phyloP scores from a whole-genome alignment of 2,113 vertebrate species.

The Nycticorax nycticorax region DNA sequence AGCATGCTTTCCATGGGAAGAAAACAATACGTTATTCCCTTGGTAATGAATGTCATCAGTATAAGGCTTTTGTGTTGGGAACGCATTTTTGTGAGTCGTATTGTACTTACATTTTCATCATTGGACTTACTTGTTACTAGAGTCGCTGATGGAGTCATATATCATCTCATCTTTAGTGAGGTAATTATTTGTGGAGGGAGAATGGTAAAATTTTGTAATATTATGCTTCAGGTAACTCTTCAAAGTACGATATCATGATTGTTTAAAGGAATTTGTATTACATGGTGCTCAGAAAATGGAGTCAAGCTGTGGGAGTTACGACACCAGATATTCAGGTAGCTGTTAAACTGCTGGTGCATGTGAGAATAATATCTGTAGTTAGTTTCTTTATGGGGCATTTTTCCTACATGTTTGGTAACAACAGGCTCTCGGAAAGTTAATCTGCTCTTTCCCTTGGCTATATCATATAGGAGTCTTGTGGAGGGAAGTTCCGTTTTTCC shows the following conservation, averaged over 20 bases:
- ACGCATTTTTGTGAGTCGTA: not conserved
- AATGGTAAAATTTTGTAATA: not conserved
- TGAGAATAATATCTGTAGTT: not conserved
- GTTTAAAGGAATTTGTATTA: not conserved
- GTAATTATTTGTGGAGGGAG: not conserved
- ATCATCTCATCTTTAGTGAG: not conserved
- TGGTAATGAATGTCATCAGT: not conserved
- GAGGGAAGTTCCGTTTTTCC: not conserved
- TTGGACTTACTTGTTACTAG: not conserved
- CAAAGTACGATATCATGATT: fast-evolving
- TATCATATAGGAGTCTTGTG: not conserved
- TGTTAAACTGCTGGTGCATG: not conserved
- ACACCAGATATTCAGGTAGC: not conserved
- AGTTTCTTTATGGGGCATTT: not conserved
- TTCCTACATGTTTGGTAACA: not conserved
- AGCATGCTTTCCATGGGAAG: not conserved
- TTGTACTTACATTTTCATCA: not conserved
- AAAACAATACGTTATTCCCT: not conserved
- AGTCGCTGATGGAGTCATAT: not conserved
- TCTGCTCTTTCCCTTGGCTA: not conserved
- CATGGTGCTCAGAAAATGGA: not conserved
- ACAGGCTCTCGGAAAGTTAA: not conserved
- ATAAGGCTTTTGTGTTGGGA: not conserved
- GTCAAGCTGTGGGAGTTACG: not conserved
- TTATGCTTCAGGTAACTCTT: not conserved